Conservation (phyloP, 2,113 vertebrate genomes). For the Arenaria interpres region DNA sequence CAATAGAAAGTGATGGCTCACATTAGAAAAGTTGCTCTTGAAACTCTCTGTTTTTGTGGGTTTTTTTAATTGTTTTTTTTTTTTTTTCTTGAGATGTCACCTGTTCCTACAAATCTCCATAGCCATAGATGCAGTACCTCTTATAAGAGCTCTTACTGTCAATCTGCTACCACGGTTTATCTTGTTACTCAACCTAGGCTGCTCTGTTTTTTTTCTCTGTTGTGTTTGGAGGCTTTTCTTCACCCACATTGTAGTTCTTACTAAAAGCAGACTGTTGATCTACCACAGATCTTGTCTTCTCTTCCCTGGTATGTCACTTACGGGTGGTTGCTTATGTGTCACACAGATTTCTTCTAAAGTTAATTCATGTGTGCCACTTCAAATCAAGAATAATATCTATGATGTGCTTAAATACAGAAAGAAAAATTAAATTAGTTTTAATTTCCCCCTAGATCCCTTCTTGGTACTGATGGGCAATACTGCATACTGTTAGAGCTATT, state of each 20-base stretch:
- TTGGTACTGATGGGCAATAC: not conserved
- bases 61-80: too few species aligned
- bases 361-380: not conserved
- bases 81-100: not conserved
- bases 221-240: not conserved
- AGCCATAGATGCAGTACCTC: not conserved
- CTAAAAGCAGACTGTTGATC: fast-evolving
- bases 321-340: fast-evolving
- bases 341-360: not conserved
- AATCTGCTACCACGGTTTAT: not conserved
- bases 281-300: not conserved
- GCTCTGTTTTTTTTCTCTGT: not conserved
- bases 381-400: not conserved
- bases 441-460: not conserved
- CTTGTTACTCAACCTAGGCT: not conserved
- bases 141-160: not conserved
- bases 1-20: not conserved
- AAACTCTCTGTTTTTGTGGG: not conserved
- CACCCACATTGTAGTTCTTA: not conserved
- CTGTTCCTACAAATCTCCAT: not conserved
- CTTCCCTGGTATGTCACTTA: not conserved
- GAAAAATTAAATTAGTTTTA: not conserved
- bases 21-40: not conserved
- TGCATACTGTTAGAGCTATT: not conserved
- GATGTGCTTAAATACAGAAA: not conserved